Evolutionary conservation across 2,113 vertebrate genomes (phyloP).

Genomic region (Gambusia holbrooki): DNA sequence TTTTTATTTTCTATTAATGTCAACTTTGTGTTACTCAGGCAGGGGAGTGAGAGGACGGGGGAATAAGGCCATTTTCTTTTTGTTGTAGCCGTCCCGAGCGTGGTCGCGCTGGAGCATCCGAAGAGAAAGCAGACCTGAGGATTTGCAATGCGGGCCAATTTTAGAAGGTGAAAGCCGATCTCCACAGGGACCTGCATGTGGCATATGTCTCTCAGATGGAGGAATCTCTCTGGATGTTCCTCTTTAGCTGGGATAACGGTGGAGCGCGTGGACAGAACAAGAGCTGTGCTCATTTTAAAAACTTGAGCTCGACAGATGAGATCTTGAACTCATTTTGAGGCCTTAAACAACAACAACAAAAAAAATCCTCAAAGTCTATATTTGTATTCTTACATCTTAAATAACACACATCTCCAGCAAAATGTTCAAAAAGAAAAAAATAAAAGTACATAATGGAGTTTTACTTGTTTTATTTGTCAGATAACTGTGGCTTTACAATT

Average conservation of each 20-base stretch:
- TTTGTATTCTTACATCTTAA: neutral
- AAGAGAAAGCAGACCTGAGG: conserved; percentile 45
- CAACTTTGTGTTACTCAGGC: conserved; percentile 72
- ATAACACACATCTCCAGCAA: neutral
- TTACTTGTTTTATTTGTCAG: neutral
- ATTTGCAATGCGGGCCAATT: conserved; percentile 65
- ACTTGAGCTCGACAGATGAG: conserved; percentile 1
- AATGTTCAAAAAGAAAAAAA: neutral
- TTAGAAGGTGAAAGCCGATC: conserved; percentile 66
- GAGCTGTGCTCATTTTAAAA: conserved; percentile 24
- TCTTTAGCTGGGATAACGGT: conserved; percentile 43
- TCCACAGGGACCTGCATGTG: conserved; percentile 65
- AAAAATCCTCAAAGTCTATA: neutral
- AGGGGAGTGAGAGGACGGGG: conserved; percentile 57
- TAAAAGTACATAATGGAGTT: neutral
- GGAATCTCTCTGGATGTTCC: conserved; percentile 42
- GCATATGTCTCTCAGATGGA: conserved; percentile 66
- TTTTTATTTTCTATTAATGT: conserved; percentile 79
- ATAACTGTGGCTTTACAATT: no score
- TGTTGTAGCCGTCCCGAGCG: conserved; percentile 69
- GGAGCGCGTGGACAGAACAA: conserved; percentile 37
- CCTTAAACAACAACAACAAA: neutral
- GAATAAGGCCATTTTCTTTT: conserved; percentile 65
- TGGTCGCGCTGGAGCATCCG: conserved; percentile 43
- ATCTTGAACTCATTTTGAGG: conserved; percentile 28